phyloP scores from a whole-genome alignment of 2,888 invertebrate genomes.

The Isotomurus palustris region DNA sequence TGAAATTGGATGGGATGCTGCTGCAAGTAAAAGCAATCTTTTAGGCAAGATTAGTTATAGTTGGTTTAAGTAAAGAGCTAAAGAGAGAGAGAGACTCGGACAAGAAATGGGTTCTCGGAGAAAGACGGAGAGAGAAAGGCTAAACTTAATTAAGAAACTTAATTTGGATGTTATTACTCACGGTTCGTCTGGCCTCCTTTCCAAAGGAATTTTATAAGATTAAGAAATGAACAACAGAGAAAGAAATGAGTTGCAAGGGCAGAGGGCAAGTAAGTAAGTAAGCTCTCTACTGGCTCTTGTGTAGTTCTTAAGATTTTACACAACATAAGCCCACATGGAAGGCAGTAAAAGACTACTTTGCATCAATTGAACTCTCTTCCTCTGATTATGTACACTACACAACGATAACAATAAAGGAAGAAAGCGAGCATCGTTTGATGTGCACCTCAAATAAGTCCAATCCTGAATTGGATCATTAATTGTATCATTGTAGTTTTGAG shows the following conservation, averaged over 20 bases:
- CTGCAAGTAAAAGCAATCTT: neutral
- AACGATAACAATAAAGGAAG: too few species aligned
- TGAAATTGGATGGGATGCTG: neutral
- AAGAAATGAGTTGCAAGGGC: slow-evolving; percentile 11
- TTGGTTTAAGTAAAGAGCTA: neutral
- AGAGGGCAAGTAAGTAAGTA: neutral
- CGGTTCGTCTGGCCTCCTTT: too few species aligned
- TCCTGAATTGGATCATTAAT: neutral
- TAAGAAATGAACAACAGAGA: slow-evolving; percentile 30
- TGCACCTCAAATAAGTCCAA: too few species aligned
- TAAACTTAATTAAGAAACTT: slow-evolving; percentile 40
- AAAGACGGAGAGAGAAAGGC: slow-evolving; percentile 14
- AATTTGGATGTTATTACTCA: slow-evolving; percentile 35
- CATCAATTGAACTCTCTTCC: too few species aligned
- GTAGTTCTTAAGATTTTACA: too few species aligned
- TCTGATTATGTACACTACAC: too few species aligned
- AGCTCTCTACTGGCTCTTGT: too few species aligned
- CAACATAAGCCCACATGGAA: too few species aligned
- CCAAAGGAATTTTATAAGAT: slow-evolving; percentile 38
- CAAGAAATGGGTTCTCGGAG: too few species aligned
- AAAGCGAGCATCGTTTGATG: too few species aligned
- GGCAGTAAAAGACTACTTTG: neutral
- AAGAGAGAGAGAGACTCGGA: too few species aligned
- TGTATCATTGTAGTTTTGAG: neutral
- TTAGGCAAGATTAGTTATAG: neutral